These are phyloP conservation scores for Cephalopachus bancanus DNA, from an alignment of 2,797 vertebrate species.

Conservation along the genomic window DNA sequence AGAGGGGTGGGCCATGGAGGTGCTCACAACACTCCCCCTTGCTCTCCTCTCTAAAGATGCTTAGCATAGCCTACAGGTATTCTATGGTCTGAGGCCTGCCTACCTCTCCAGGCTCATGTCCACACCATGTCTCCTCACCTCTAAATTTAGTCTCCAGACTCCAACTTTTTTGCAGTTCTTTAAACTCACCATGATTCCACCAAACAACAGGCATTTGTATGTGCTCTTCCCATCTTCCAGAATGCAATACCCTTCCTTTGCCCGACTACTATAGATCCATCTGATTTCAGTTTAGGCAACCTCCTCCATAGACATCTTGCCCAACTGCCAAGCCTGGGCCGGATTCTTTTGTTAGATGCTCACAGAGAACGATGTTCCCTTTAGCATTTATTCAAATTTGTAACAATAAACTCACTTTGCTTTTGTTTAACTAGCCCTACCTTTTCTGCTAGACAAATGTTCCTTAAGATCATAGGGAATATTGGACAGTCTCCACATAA, in stretches of 20 bases:
- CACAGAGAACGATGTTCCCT: not conserved
- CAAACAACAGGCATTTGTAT: not conserved
- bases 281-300: not conserved
- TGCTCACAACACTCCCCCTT: not conserved
- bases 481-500: not conserved
- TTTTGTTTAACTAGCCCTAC: not conserved
- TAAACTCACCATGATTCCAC: not conserved
- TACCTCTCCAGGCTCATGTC: not conserved
- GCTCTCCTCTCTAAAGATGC: not conserved
- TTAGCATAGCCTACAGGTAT: not conserved
- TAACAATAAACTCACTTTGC: not conserved
- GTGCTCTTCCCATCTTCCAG: not conserved
- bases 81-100: not conserved
- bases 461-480: not conserved
- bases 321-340: not conserved
- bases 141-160: not conserved
- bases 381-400: not conserved
- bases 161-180: not conserved
- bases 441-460: constrained; percentile 15
- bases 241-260: not conserved
- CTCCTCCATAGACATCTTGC: not conserved
- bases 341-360: not conserved
- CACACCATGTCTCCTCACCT: not conserved
- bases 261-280: not conserved
- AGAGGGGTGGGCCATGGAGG: not conserved